Evolutionary conservation across 23 tunicate species (phyloP).

Genomic region (Diplosoma virens): DNA sequence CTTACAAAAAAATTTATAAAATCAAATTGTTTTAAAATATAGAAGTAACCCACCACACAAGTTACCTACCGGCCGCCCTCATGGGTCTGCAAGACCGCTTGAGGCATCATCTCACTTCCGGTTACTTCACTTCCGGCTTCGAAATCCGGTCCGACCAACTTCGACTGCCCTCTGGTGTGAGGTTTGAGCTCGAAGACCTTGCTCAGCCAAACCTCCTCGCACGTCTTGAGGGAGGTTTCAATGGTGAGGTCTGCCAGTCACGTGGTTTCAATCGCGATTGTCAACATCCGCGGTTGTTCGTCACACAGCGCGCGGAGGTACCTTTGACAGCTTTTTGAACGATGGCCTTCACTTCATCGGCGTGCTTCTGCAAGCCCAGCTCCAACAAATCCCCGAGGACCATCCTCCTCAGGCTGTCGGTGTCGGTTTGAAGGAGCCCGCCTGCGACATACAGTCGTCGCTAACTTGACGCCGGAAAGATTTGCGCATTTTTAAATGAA

Average conservation of each 20-base stretch:
- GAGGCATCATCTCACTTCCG: slow-evolving; percentile 95
- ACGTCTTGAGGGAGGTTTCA: slow-evolving; percentile 86
- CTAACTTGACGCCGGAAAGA: neutral
- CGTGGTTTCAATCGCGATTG: too few species aligned
- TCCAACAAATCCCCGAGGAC: slow-evolving; percentile 79
- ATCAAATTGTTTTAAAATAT: too few species aligned
- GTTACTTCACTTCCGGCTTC: slow-evolving; percentile 89
- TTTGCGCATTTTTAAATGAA: too few species aligned
- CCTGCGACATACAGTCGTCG: slow-evolving; percentile 24
- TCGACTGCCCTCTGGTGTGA: slow-evolving; percentile 79
- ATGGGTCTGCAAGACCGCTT: slow-evolving; percentile 76
- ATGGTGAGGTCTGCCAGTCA: slow-evolving; percentile 68
- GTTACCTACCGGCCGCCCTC: slow-evolving; percentile 37
- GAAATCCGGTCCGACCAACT: slow-evolving; percentile 64
- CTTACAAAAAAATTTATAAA: too few species aligned
- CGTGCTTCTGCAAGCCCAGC: slow-evolving; percentile 85
- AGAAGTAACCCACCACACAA: too few species aligned
- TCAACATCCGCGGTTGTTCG: too few species aligned
- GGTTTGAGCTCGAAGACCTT: slow-evolving; percentile 79
- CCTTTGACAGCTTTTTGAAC: slow-evolving; percentile 96
- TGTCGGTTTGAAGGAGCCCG: slow-evolving; percentile 89
- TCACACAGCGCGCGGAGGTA: too few species aligned
- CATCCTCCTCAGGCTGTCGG: slow-evolving; percentile 79
- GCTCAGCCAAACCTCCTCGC: slow-evolving; percentile 94
- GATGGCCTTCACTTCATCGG: slow-evolving; percentile 82